Percentiles rank a stretch among this genome's conserved stretches.
These are phyloP conservation scores for Anhinga rufa DNA, from an alignment of 2,113 vertebrate species.

Conservation along the genomic window DNA sequence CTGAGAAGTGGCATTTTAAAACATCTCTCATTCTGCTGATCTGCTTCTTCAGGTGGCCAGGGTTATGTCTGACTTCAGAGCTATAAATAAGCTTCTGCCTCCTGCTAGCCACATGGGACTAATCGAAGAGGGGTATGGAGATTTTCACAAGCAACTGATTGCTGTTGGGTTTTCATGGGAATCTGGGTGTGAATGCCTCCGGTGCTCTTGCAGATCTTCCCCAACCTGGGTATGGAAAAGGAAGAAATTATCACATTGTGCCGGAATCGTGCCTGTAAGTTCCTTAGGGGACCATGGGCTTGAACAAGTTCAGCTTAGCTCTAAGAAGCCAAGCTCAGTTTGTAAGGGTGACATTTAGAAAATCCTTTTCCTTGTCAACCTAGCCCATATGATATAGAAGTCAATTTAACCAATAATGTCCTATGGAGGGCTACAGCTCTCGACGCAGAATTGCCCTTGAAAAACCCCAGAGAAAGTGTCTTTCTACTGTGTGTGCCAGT, in stretches of 20 bases:
- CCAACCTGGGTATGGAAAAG: background rate
- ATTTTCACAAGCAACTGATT: background rate
- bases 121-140: background rate
- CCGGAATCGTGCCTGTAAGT: background rate
- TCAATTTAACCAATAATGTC: background rate
- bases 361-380: background rate
- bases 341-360: background rate
- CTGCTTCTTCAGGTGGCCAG: background rate
- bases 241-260: background rate
- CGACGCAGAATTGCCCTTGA: background rate
- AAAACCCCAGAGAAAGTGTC: background rate
- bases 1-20: constrained; percentile 11
- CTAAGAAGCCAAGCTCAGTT: background rate
- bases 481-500: background rate
- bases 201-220: background rate
- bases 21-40: background rate
- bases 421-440: background rate
- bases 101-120: background rate
- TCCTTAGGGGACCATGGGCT: background rate
- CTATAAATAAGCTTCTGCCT: constrained; percentile 4
- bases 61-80: background rate
- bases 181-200: background rate
- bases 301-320: background rate
- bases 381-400: background rate
- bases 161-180: background rate